Conservation (phyloP, 1,140 invertebrate genomes). For the Formica selysi region DNA sequence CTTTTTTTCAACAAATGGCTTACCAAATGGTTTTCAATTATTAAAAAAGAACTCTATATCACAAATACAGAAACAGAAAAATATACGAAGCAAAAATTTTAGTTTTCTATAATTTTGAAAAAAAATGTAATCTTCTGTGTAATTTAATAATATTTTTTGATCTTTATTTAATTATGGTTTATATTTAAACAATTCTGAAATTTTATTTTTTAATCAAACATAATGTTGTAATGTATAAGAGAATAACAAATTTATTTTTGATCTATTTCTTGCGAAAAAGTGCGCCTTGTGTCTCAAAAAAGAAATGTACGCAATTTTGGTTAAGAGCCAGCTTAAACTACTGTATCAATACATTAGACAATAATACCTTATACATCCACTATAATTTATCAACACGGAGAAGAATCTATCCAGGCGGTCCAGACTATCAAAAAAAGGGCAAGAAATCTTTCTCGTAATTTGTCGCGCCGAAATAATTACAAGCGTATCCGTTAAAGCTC, state of each 20-base stretch:
- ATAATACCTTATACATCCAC: not conserved
- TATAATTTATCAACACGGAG: not conserved
- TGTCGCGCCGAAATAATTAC: constrained; percentile 42
- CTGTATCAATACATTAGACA: not conserved
- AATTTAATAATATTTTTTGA: not conserved
- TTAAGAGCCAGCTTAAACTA: too few relatives aligned
- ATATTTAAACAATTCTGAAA: too few relatives aligned
- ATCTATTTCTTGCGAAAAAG: too few relatives aligned
- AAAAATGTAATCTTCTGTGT: not conserved
- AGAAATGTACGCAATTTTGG: too few relatives aligned
- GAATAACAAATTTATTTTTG: too few relatives aligned
- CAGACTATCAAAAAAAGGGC: not conserved
- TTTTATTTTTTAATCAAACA: too few relatives aligned
- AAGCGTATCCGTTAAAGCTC: not conserved
- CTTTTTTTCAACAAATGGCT: not conserved
- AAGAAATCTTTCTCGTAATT: constrained; percentile 11
- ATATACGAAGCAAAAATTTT: not conserved
- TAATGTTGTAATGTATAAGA: too few relatives aligned
- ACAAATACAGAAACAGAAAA: not conserved
- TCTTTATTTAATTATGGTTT: too few relatives aligned
- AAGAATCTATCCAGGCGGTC: not conserved
- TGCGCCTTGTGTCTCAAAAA: too few relatives aligned
- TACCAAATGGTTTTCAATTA: not conserved
- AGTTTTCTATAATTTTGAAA: not conserved
- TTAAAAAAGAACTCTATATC: not conserved